Conservation (phyloP, 2,797 vertebrate species). For the Sebastes itinus region DNA sequence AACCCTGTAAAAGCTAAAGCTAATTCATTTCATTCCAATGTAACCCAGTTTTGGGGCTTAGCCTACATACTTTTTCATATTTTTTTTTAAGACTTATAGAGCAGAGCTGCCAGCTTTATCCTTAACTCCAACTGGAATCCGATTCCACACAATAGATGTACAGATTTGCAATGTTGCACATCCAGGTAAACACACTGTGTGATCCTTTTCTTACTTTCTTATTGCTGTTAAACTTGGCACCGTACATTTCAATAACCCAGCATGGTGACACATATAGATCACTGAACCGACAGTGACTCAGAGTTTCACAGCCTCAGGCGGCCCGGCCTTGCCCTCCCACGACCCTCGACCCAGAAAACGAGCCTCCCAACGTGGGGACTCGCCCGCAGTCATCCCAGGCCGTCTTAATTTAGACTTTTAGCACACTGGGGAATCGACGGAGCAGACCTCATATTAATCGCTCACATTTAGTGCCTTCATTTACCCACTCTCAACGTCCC, state of each 20-base stretch:
- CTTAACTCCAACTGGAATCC: rapidly evolving
- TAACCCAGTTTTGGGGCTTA: not conserved
- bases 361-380: slow-evolving; percentile 12
- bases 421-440: slow-evolving; percentile 26
- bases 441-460: slow-evolving; percentile 63
- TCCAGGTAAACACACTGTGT: too few species aligned
- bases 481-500: slow-evolving; percentile 42
- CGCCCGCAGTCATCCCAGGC: not conserved
- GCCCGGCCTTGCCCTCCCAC: slow-evolving; percentile 30
- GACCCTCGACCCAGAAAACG: slow-evolving; percentile 37
- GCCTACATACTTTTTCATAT: not conserved
- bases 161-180: too few species aligned
- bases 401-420: slow-evolving; percentile 44
- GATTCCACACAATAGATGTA: too few species aligned
- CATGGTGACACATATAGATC: slow-evolving; percentile 23
- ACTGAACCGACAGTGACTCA: slow-evolving; percentile 17
- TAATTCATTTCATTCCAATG: not conserved
- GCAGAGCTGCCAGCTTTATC: not conserved
- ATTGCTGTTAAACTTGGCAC: slow-evolving; percentile 51
- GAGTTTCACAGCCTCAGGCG: slow-evolving; percentile 29
- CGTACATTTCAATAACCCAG: slow-evolving; percentile 37
- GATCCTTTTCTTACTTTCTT: too few species aligned
- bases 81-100: not conserved
- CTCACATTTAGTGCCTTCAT: slow-evolving; percentile 61
- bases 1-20: not conserved